Conservation (phyloP, 2,888 invertebrate species). For the Torymus aiolomorphi region DNA sequence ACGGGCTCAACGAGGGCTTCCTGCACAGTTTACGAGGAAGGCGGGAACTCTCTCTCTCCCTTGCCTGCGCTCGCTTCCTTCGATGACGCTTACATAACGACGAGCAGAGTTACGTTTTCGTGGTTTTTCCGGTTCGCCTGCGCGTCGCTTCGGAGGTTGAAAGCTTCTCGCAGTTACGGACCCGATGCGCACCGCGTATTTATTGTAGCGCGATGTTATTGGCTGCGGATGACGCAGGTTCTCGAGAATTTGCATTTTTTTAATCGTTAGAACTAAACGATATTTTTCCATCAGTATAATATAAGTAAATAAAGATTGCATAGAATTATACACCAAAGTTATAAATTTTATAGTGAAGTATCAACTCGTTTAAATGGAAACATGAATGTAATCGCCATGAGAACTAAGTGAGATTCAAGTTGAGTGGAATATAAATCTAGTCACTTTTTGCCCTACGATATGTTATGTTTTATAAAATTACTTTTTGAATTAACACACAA, state of each 20-base stretch:
- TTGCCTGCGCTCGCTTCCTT: no score
- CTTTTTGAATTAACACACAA: no score
- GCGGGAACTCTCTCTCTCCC: neutral
- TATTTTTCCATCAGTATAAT: neutral
- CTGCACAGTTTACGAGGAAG: conserved; percentile 30
- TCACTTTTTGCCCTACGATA: no score
- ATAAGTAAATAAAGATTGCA: neutral
- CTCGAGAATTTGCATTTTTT: neutral
- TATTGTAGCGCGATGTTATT: neutral
- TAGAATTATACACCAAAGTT: no score
- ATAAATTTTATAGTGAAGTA: no score
- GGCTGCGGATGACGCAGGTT: no score
- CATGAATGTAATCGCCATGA: no score
- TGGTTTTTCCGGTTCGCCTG: conserved; percentile 35
- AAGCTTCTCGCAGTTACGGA: conserved; percentile 3
- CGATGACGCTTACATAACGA: neutral
- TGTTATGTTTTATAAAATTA: no score
- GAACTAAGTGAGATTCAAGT: no score
- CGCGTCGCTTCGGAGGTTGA: neutral
- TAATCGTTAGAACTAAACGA: neutral
- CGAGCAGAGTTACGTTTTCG: conserved; percentile 25
- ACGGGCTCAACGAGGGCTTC: conserved; percentile 37
- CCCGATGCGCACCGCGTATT: no score
- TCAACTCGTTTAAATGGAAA: no score
- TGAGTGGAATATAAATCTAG: no score